Percentiles rank a stretch among this genome's conserved stretches.
phyloP scores from a whole-genome alignment of 1,140 invertebrate genomes.

The Calephelis nemesis region DNA sequence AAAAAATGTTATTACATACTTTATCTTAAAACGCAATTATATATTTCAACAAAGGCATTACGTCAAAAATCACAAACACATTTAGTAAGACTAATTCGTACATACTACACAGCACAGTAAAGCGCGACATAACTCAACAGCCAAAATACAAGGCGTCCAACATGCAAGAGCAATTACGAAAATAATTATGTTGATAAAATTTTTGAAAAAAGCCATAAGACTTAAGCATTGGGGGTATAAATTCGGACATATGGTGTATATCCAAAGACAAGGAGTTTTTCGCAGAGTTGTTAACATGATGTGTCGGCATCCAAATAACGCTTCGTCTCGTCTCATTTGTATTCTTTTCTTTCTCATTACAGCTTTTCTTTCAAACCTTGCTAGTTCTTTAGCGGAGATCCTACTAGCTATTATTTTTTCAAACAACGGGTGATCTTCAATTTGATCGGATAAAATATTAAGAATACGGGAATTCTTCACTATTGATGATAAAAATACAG shows the following conservation, averaged over 20 bases:
- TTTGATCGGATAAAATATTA: constrained; percentile 40
- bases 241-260: constrained; percentile 50
- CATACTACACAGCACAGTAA: constrained; percentile 48
- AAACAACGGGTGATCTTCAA: constrained; percentile 38
- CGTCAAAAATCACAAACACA: constrained; percentile 1
- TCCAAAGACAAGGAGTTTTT: constrained; percentile 51
- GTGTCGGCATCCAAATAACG: constrained; percentile 45
- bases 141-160: constrained; percentile 56
- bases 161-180: constrained; percentile 42
- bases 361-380: constrained; percentile 31
- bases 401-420: constrained; percentile 40
- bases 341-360: constrained; percentile 42
- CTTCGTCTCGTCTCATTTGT: constrained; percentile 35
- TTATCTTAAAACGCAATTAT: no score
- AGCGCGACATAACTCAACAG: constrained; percentile 42
- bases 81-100: constrained; percentile 24
- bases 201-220: constrained; percentile 35
- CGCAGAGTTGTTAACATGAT: constrained; percentile 46
- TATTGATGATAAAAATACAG: constrained; percentile 33
- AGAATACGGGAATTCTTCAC: constrained; percentile 38
- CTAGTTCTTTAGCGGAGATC: constrained; percentile 38
- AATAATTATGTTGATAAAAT: constrained; percentile 39
- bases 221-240: constrained; percentile 50
- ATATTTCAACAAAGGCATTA: not conserved
- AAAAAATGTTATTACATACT: no score